Conservation (phyloP, 2,797 vertebrate species). For the Leuciscus waleckii region DNA sequence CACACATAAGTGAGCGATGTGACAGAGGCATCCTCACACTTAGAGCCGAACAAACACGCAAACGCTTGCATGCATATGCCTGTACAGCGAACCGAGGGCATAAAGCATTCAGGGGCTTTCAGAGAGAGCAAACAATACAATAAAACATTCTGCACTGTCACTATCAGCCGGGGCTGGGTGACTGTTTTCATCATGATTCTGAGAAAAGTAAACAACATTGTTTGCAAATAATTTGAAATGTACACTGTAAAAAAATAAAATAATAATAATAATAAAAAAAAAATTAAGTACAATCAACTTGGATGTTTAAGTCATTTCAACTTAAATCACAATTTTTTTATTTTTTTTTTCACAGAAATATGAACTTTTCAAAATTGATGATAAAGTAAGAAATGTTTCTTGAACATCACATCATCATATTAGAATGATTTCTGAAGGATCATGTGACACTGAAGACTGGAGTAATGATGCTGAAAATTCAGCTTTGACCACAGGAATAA, state of each 20-base stretch:
- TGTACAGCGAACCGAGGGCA: background rate
- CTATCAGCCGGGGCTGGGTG: background rate
- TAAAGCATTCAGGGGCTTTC: background rate
- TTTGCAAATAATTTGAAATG: background rate
- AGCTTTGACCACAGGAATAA: background rate
- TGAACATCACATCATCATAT: background rate
- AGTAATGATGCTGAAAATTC: background rate
- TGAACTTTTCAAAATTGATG: background rate
- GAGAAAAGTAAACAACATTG: background rate
- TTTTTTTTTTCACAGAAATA: no score
- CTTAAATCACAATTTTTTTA: no score
- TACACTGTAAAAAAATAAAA: no score
- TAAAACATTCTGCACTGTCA: background rate
- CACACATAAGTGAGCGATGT: slow-evolving; percentile 33
- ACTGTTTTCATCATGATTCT: no score
- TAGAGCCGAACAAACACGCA: background rate
- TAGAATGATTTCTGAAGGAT: background rate
- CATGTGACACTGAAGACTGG: background rate
- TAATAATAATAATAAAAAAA: no score
- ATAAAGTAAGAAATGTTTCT: background rate
- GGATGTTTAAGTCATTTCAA: no score
- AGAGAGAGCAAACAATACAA: background rate
- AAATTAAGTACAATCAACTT: no score
- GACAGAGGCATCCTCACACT: slow-evolving; percentile 21
- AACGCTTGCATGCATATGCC: background rate